These are phyloP conservation scores for Acrocyrtus sp. DNA, from an alignment of 2,888 invertebrate species.

Conservation along the genomic window DNA sequence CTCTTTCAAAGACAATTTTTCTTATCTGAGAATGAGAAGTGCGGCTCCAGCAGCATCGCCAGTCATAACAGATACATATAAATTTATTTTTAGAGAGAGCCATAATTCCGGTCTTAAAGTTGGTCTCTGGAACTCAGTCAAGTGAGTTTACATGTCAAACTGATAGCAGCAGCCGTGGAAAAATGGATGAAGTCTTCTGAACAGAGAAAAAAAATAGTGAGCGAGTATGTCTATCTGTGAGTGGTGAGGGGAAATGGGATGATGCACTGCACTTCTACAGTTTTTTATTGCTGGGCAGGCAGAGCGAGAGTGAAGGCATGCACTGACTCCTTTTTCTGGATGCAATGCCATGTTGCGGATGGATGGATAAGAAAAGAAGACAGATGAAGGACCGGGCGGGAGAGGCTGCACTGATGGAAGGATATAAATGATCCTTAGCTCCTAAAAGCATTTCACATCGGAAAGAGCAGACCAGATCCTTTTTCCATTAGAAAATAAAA, in stretches of 20 bases:
- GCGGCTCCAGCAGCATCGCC: constrained; percentile 10
- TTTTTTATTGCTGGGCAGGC: too few species aligned
- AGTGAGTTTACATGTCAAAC: constrained; percentile 50
- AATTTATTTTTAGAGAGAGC: constrained; percentile 15
- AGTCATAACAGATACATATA: constrained; percentile 15
- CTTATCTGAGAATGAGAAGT: too few species aligned
- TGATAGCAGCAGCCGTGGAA: constrained; percentile 31
- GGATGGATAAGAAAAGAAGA: constrained; percentile 70
- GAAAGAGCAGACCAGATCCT: too few species aligned
- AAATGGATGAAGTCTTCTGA: too few species aligned
- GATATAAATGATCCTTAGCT: constrained; percentile 56
- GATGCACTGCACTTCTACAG: too few species aligned
- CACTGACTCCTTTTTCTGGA: too few species aligned
- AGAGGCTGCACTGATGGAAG: constrained; percentile 53
- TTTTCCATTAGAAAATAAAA: too few species aligned
- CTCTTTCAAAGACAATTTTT: constrained; percentile 14
- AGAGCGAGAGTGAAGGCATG: too few species aligned
- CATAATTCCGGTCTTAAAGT: constrained; percentile 3
- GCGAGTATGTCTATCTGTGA: too few species aligned
- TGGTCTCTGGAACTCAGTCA: constrained; percentile 31
- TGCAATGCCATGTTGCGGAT: constrained; percentile 29
- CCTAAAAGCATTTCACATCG: too few species aligned
- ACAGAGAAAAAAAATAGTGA: too few species aligned
- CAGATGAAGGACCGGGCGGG: constrained; percentile 69
- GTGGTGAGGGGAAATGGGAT: too few species aligned